Evolutionary conservation across 2,797 vertebrate genomes (phyloP).

Genomic region (Kryptopterus vitreolus): DNA sequence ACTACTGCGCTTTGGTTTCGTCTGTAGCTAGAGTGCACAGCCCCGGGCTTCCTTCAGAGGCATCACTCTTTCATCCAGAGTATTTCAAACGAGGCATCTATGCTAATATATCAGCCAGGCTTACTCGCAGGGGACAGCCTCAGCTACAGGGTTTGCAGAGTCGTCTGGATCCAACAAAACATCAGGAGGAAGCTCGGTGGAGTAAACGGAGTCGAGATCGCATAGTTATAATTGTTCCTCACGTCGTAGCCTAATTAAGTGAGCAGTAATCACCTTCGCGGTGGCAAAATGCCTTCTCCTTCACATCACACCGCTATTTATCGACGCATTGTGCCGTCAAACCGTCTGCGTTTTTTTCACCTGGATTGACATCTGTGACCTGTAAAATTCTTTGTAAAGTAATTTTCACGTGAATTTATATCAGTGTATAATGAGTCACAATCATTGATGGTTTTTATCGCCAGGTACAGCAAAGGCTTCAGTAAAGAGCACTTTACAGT

Average conservation of each 20-base stretch:
- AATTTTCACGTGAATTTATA: background rate
- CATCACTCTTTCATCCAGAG: conserved; percentile 51
- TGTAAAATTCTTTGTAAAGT: background rate
- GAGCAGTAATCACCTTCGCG: background rate
- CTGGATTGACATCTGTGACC: background rate
- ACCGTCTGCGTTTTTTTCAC: background rate
- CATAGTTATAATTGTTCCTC: background rate
- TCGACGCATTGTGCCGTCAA: background rate
- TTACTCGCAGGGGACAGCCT: background rate
- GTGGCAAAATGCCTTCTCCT: background rate
- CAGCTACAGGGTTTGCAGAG: conserved; percentile 43
- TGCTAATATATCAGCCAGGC: conserved; percentile 35
- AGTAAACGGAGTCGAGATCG: background rate
- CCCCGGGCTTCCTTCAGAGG: conserved; percentile 41
- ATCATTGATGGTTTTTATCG: no score
- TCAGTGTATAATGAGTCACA: background rate
- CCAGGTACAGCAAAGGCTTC: no score
- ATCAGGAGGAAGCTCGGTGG: background rate
- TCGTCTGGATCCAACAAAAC: background rate
- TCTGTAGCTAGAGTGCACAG: conserved; percentile 38
- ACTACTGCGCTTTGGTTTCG: conserved; percentile 29
- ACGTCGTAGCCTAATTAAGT: background rate
- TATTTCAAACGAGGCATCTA: conserved; percentile 42
- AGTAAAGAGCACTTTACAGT: no score
- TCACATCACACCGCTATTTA: background rate